phyloP scores from a whole-genome alignment of 1,140 invertebrate genomes.

The Sinella curviseta region DNA sequence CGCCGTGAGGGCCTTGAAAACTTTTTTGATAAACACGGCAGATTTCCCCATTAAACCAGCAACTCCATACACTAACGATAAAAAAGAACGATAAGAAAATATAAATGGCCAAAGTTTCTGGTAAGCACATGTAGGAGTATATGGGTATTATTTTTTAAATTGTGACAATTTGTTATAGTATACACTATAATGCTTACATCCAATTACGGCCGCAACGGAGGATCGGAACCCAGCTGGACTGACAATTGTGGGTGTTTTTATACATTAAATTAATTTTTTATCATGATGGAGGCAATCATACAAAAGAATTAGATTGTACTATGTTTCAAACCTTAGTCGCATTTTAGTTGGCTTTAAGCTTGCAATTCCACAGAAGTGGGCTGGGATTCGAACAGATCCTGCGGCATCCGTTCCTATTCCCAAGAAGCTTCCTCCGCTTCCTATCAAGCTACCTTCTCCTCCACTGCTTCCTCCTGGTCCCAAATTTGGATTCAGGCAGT shows the following conservation, averaged over 20 bases:
- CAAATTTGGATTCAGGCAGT: constrained; percentile 41
- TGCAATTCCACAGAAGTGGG: constrained; percentile 45
- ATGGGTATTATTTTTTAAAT: too few species aligned
- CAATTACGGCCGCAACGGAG: constrained; percentile 40
- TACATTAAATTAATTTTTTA: neutral
- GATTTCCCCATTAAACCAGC: constrained; percentile 40
- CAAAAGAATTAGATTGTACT: neutral
- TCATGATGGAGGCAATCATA: neutral
- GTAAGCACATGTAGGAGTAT: neutral
- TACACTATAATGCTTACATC: constrained; percentile 33
- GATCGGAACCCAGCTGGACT: constrained; percentile 38
- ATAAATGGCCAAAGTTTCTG: neutral
- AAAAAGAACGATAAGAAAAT: neutral
- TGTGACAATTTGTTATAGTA: neutral
- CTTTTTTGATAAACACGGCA: constrained; percentile 17
- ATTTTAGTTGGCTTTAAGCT: constrained; percentile 46
- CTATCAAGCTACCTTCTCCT: constrained; percentile 53
- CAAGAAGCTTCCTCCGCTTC: constrained; percentile 50
- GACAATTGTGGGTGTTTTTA: neutral
- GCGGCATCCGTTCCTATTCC: constrained; percentile 58
- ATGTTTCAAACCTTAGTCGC: constrained; percentile 44
- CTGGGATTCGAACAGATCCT: constrained; percentile 46
- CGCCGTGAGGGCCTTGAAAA: constrained; percentile 30
- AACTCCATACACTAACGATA: constrained; percentile 41
- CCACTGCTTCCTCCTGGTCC: constrained; percentile 49